A percentile compares a stretch with the other conserved stretches of the same genome.
phyloP scores from a whole-genome alignment of 1,140 invertebrate species.

The Cyphomyrmex costatus region DNA sequence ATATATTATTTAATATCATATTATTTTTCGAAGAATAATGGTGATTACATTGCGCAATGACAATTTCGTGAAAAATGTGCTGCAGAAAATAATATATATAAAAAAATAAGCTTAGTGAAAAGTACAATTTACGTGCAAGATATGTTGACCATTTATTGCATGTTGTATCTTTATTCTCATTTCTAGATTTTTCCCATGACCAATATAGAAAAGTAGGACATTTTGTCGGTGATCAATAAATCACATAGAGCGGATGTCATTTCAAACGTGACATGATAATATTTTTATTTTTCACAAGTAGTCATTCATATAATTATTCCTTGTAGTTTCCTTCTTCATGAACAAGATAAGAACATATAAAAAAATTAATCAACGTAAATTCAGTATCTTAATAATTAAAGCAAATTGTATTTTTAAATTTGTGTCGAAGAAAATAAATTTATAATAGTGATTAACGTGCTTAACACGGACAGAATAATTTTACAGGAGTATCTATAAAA shows the following conservation, averaged over 20 bases:
- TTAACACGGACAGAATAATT: not conserved
- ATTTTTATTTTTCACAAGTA: constrained; percentile 7
- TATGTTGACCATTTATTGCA: constrained; percentile 2
- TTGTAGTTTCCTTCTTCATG: not conserved
- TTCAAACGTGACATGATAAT: constrained; percentile 8
- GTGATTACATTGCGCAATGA: not conserved
- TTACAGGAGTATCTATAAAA: no score
- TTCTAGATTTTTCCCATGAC: constrained; percentile 25
- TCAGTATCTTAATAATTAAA: not conserved
- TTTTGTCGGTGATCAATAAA: constrained; percentile 53
- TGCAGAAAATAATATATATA: not conserved
- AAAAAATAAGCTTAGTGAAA: not conserved
- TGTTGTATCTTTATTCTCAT: constrained; percentile 33
- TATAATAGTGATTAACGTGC: not conserved
- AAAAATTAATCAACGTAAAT: not conserved
- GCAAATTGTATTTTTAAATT: not conserved
- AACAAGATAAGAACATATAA: not conserved
- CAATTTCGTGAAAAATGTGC: not conserved
- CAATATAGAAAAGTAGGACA: constrained; percentile 28
- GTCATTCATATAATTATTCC: not conserved
- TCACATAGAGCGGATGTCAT: constrained; percentile 21
- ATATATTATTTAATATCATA: not conserved
- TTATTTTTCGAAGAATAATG: not conserved
- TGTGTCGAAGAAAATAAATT: not conserved
- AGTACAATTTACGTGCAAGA: not conserved